Base-by-base conservation (phyloP, 2,797 vertebrate species). In the Bradypodion pumilum region DNA sequence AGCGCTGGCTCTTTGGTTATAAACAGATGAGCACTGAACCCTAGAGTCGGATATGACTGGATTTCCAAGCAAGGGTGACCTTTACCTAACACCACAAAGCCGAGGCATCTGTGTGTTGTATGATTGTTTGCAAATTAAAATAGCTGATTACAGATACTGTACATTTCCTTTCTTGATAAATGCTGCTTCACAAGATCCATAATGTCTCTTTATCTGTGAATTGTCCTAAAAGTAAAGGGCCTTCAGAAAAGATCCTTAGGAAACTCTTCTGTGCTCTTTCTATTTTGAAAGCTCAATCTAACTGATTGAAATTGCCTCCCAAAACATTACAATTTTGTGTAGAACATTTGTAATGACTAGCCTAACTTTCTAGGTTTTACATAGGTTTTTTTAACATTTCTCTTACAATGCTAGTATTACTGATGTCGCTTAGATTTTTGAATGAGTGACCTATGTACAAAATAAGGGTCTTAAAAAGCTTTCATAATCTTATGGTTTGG, bases 91-190 rank as follows among this genome's bases (percentile, higher is more conserved):
- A 37, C 25, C 37, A 80, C 60, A 68, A 68, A 35, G 35, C 40
- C 73, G 35, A 75, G 78, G n/a, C 63, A 81, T 73, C 72, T 76
- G 73, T 62, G 13, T 79, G 44, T 42, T 59, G 29, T 49, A 49
- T 70, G 77, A 62, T 80, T 73, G 74, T 59, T 85, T 85, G 74
- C 74, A 44, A 74, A 56, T 13, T 19, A 56, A 66, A 46, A 52
- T 37, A 65, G 70, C 21, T 68, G 62, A 85, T 80, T 74, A n/a
- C 60, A 59, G 70, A 62, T 49, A n/a, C n/a, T n/a, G n/a, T n/a
- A 59, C 35, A 80, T 74, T 59, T 68, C 16, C 70, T 32, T 32
- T 46, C 63, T n/a, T 70, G 63, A 46, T 81, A 75, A 15, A 62
- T 76, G 52, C 40, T 76, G 78, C 7, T 15, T 81, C 49, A 35